phyloP scores from a whole-genome alignment of 2,888 invertebrate species.

The Arctia plantaginis region DNA sequence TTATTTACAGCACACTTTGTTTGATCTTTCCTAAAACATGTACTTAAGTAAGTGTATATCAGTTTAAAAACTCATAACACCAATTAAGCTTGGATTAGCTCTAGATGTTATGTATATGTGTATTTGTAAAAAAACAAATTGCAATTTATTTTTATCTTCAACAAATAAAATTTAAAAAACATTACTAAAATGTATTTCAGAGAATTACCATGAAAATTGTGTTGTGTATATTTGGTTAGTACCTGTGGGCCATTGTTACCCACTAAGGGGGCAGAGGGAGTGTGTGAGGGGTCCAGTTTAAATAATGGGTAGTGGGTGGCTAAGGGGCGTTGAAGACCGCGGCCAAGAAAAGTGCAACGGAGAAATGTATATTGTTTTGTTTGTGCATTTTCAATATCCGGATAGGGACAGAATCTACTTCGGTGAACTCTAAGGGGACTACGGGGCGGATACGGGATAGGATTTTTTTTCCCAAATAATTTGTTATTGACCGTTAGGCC shows the following conservation, averaged over 20 bases:
- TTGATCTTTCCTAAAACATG: too few relatives aligned
- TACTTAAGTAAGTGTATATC: too few relatives aligned
- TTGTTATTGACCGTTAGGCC: not conserved
- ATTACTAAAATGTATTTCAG: not conserved
- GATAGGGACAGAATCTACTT: not conserved
- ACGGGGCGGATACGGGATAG: not conserved
- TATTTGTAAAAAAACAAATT: too few relatives aligned
- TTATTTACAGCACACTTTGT: too few relatives aligned
- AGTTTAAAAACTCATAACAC: too few relatives aligned
- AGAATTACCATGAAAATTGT: constrained; percentile 14
- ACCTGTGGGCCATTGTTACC: constrained; percentile 14
- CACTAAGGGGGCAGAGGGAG: constrained; percentile 29
- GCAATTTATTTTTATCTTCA: not conserved
- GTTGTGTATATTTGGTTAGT: constrained; percentile 11
- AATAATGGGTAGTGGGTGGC: constrained; percentile 39
- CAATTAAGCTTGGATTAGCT: too few relatives aligned
- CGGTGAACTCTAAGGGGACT: not conserved
- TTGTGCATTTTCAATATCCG: constrained; percentile 10
- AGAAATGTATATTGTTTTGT: constrained; percentile 36
- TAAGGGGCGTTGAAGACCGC: constrained; percentile 14
- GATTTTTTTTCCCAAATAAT: not conserved
- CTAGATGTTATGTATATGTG: too few relatives aligned
- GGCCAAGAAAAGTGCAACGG: constrained; percentile 25
- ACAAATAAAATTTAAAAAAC: constrained; percentile 1
- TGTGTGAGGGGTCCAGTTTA: constrained; percentile 39